Conservation (phyloP, 2,797 vertebrate genomes). For the Mus caroli region DNA sequence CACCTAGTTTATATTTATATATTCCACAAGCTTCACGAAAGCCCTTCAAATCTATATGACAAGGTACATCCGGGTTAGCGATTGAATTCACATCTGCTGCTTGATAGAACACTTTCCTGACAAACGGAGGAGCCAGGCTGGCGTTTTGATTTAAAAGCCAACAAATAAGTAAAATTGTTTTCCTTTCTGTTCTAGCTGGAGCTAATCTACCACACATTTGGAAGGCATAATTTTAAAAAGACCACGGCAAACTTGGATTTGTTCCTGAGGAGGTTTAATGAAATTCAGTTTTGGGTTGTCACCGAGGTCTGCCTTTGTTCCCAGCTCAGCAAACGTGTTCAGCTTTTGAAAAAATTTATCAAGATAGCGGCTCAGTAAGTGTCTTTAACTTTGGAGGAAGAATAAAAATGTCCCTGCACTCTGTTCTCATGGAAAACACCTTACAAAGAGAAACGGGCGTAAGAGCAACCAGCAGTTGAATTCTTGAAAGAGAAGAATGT, state of each 20-base stretch:
- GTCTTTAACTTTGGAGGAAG: slow-evolving; percentile 21
- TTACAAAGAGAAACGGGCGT: neutral
- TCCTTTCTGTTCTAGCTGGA: slow-evolving; percentile 92
- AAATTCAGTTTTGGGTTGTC: slow-evolving; percentile 99
- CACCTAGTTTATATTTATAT: slow-evolving; percentile 35
- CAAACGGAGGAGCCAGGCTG: slow-evolving; percentile 50
- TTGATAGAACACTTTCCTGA: neutral
- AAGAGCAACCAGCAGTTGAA: neutral
- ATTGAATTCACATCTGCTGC: slow-evolving; percentile 58
- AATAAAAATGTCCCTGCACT: neutral
- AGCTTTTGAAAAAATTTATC: slow-evolving; percentile 99
- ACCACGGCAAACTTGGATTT: slow-evolving; percentile 98
- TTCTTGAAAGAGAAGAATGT: neutral
- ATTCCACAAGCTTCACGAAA: slow-evolving; percentile 55
- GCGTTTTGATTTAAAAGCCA: slow-evolving; percentile 66
- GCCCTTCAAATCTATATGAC: slow-evolving; percentile 42
- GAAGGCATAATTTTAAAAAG: slow-evolving; percentile 96
- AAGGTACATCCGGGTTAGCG: slow-evolving; percentile 3
- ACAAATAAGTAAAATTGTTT: slow-evolving; percentile 70
- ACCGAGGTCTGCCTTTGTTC: slow-evolving; percentile 97
- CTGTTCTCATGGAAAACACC: slow-evolving; percentile 36
- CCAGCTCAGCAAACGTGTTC: slow-evolving; percentile 98
- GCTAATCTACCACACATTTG: slow-evolving; percentile 98
- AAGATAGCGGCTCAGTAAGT: slow-evolving; percentile 99
- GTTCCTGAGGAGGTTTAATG: slow-evolving; percentile 98